These are phyloP conservation scores for Grammomys dolichurus DNA, from an alignment of 2,113 vertebrate genomes.

Conservation along the genomic window DNA sequence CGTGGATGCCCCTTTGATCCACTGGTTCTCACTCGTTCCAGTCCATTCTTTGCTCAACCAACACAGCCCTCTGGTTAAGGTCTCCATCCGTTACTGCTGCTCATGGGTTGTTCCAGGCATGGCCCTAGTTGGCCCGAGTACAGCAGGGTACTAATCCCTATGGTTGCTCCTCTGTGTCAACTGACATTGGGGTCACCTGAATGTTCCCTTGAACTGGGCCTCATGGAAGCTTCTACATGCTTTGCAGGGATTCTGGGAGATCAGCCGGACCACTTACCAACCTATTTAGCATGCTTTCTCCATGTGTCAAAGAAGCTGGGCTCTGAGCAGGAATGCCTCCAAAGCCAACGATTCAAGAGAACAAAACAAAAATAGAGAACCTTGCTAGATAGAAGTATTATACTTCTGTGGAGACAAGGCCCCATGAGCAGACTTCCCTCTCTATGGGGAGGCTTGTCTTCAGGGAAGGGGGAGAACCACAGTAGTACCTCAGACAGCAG, in stretches of 20 bases:
- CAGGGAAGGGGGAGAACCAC: background rate
- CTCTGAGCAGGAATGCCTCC: background rate
- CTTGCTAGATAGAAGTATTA: background rate
- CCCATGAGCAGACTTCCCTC: background rate
- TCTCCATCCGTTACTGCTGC: background rate
- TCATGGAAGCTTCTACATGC: background rate
- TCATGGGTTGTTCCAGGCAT: background rate
- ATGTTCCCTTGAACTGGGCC: background rate
- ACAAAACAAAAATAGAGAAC: background rate
- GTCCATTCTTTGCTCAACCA: background rate
- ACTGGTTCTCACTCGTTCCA: background rate
- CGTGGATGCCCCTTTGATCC: background rate
- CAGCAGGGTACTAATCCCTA: background rate
- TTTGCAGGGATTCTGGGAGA: background rate
- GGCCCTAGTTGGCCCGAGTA: background rate
- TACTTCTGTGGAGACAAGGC: background rate
- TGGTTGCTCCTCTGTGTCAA: background rate
- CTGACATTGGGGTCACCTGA: background rate
- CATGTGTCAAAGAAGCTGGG: background rate
- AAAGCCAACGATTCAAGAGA: background rate
- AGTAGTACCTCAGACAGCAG: background rate
- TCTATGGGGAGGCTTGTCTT: rapidly evolving
- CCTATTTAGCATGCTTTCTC: background rate
- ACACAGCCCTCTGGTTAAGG: background rate
- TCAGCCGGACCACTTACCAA: background rate